These are phyloP conservation scores for Limnodromus scolopaceus DNA, from an alignment of 2,797 vertebrate genomes.

Conservation along the genomic window DNA sequence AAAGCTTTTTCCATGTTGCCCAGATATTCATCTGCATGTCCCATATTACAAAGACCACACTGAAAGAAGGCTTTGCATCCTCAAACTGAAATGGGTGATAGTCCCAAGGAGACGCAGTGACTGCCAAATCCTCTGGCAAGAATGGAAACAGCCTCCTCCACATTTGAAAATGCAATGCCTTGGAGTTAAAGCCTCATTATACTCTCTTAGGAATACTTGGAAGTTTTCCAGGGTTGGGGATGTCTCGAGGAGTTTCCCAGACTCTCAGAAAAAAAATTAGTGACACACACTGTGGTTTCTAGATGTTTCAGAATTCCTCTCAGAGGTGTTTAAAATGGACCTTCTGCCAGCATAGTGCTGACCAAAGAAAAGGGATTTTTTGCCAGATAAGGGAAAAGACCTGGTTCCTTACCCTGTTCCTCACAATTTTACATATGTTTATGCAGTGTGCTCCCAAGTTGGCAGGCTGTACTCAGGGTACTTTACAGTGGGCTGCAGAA, in stretches of 20 bases:
- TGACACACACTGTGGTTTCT: neutral
- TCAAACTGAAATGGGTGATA: neutral
- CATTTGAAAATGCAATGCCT: neutral
- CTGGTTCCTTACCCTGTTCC: neutral
- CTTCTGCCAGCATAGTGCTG: neutral
- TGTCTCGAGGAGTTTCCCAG: neutral
- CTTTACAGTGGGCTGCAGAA: neutral
- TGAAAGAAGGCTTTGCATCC: neutral
- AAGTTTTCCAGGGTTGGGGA: neutral
- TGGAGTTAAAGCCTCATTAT: neutral
- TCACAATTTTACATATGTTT: neutral
- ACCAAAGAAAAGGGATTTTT: neutral
- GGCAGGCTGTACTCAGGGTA: neutral
- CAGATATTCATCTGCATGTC: neutral
- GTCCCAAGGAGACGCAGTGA: neutral
- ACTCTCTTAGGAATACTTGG: neutral
- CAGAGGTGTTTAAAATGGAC: neutral
- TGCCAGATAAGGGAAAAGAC: neutral
- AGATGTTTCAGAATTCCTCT: neutral
- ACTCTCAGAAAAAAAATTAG: neutral
- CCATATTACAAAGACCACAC: neutral
- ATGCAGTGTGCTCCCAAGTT: neutral
- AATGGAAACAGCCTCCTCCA: neutral
- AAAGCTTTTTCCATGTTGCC: neutral
- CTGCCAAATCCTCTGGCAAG: neutral